Conservation (phyloP, 2,113 vertebrate genomes). For the Acrocephalus arundinaceus region DNA sequence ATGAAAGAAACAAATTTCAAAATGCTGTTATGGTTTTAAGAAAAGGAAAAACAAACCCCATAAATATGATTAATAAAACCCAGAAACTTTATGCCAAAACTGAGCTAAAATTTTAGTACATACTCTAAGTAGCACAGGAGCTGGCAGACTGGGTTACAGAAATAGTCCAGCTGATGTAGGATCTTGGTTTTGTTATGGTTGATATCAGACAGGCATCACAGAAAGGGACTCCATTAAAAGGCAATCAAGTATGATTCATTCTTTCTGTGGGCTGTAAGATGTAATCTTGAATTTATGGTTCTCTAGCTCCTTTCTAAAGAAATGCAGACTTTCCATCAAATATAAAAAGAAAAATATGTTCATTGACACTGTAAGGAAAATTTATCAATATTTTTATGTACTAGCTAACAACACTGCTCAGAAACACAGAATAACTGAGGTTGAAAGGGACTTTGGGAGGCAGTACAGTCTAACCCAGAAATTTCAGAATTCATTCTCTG, state of each 20-base stretch:
- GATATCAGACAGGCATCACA: background rate
- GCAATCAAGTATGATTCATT: background rate
- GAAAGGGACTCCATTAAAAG: background rate
- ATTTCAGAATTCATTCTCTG: background rate
- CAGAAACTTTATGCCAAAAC: background rate
- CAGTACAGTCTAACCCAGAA: background rate
- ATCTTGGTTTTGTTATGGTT: background rate
- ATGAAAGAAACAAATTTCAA: background rate
- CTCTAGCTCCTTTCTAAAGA: background rate
- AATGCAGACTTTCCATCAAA: background rate
- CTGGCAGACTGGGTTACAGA: background rate
- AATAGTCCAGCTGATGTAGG: background rate
- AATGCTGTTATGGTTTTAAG: background rate
- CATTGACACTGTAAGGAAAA: background rate
- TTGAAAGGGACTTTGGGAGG: background rate
- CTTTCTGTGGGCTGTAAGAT: background rate
- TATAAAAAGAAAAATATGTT: background rate
- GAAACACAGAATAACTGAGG: background rate
- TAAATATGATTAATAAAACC: background rate
- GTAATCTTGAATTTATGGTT: background rate
- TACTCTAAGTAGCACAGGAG: background rate
- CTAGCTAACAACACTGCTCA: background rate
- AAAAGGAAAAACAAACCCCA: fast-evolving
- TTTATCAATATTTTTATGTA: background rate
- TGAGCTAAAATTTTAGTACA: background rate